Evolutionary conservation across 2,888 invertebrate species (phyloP), one percentile per base, ranked within the genome.

Genomic region (Ceriagrion tenellum): DNA sequence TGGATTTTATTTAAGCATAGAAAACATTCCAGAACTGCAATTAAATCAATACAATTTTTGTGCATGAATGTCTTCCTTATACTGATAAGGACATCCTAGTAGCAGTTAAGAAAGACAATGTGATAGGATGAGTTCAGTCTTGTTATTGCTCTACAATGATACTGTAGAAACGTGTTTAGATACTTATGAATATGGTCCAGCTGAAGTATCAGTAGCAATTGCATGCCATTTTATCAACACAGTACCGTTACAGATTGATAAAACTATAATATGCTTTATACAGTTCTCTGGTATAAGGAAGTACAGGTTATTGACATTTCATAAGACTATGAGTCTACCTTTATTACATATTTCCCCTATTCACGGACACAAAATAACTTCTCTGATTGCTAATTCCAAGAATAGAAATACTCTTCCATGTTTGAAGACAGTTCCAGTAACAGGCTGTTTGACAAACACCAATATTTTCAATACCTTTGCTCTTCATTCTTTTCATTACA

Each of bases 71-170:
- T n/a, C 69, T 93, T 93, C n/a, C 69, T 20, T 69, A 26, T 69
- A 4, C 47, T 93, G 63, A 47, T 16, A 26, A 93, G 69, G 20
- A 93, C 40, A 55, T 6, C 47, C 69, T n/a, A 26, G 59, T 26
- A 69, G 93, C 63, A 74, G 74, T 69, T 55, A 69, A n/a, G 47
- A 74, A 93, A 93, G 63, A 93, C 69, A 40, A 69, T 69, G 35
- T 74, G 89, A 89, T 89, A 89, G 89, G 89, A 89, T 89, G 47
- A 69, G 69, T 93, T 93, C 93, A 93, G 93, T 93, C 93, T 69
- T 93, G 93, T 93, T 47, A 47, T 47, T 93, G 69, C 93, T 93
- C 63, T 93, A 40, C 63, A 93, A 93, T 93, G 91, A 93, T 74
- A 93, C 59, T 69, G 93, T 93, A 93, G 69, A 93, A 69, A 69